These are phyloP conservation scores for Crenichthys baileyi DNA, from an alignment of 2,797 vertebrate species.

Conservation along the genomic window DNA sequence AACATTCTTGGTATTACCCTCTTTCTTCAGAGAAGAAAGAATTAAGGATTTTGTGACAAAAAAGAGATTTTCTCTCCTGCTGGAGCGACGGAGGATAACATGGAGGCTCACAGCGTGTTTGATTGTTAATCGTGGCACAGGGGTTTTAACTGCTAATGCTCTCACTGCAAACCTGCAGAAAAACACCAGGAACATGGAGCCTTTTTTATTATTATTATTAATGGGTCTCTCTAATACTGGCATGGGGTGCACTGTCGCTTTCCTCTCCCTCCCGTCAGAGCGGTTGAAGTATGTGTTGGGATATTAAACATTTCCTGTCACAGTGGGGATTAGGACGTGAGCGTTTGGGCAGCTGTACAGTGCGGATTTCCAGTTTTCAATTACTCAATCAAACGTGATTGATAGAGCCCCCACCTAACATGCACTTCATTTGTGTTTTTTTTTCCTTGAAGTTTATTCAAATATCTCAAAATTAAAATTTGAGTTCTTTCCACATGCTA, in stretches of 20 bases:
- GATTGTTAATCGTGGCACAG: conserved; percentile 86
- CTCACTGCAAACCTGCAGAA: conserved; percentile 83
- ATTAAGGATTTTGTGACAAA: conserved; percentile 89
- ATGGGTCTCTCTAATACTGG: conserved; percentile 79
- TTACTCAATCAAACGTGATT: conserved; percentile 68
- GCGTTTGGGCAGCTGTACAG: conserved; percentile 73
- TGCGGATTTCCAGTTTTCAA: conserved; percentile 70
- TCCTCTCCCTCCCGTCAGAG: conserved; percentile 63
- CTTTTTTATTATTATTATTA: conserved; percentile 72
- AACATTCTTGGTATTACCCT: conserved; percentile 86
- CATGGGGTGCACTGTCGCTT: conserved; percentile 67
- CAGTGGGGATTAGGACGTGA: conserved; percentile 74
- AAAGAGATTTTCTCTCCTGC: conserved; percentile 88
- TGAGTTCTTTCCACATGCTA: conserved; percentile 40
- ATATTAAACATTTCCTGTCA: conserved; percentile 79
- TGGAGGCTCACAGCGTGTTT: conserved; percentile 84
- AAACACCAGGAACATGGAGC: conserved; percentile 80
- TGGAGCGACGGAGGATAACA: conserved; percentile 86
- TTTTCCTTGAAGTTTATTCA: not conserved
- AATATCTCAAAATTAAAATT: conserved; percentile 34
- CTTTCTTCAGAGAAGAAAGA: conserved; percentile 85
- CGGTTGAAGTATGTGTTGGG: conserved; percentile 73
- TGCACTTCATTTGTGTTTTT: conserved; percentile 32
- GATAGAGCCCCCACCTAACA: conserved; percentile 47
- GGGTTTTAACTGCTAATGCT: conserved; percentile 86